phyloP scores from a whole-genome alignment of 2,113 vertebrate species.

The Psittacus erithacus region DNA sequence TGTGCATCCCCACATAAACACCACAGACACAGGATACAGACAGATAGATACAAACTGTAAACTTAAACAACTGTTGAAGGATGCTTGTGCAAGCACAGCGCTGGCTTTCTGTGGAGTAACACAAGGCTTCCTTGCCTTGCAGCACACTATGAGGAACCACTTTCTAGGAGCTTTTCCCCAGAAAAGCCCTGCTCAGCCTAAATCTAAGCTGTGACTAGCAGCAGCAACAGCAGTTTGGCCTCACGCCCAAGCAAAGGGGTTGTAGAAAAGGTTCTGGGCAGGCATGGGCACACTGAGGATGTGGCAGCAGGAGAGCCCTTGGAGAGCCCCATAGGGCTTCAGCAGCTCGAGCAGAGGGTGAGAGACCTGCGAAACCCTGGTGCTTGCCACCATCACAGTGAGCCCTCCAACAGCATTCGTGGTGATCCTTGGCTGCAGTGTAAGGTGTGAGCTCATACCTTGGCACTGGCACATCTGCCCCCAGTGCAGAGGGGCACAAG shows the following conservation, averaged over 20 bases:
- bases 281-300: rapidly evolving
- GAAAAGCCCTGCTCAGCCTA: background rate
- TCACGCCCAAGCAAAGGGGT: background rate
- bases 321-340: rapidly evolving
- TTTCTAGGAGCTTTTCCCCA: background rate
- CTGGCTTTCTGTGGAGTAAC: rapidly evolving
- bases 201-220: background rate
- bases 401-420: rapidly evolving
- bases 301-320: background rate
- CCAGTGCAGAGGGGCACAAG: rapidly evolving
- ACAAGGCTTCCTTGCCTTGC: background rate
- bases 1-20: background rate
- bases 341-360: rapidly evolving
- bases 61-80: background rate
- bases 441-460: background rate
- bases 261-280: background rate
- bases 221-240: rapidly evolving
- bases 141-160: background rate
- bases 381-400: background rate
- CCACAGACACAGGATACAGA: background rate
- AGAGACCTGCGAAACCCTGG: background rate
- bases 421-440: rapidly evolving
- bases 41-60: background rate
- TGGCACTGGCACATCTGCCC: background rate
- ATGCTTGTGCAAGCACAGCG: background rate